Evolutionary conservation across 2,797 vertebrate genomes (phyloP).

Genomic region (Chelon labrosus): DNA sequence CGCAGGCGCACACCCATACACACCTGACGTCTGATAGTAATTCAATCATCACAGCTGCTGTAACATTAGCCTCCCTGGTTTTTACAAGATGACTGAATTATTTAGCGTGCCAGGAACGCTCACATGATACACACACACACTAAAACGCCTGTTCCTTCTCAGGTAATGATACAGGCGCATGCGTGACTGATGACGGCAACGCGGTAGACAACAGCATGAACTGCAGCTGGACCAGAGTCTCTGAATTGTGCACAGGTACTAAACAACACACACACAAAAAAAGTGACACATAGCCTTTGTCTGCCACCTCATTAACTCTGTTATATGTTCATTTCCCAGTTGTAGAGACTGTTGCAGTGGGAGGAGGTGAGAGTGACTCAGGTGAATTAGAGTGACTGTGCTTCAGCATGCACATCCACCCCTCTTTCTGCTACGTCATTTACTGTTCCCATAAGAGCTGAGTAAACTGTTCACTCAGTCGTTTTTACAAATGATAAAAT

Average conservation of each 20-base stretch:
- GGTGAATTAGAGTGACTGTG: conserved; percentile 61
- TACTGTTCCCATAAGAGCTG: conserved; percentile 45
- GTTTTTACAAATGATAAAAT: conserved; percentile 8
- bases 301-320: conserved; percentile 5
- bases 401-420: conserved; percentile 6
- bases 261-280: background rate
- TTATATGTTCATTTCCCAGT: conserved; percentile 59
- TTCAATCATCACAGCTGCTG: conserved; percentile 77
- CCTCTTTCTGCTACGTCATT: conserved; percentile 43
- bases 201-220: conserved; percentile 50
- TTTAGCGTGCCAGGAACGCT: conserved; percentile 71
- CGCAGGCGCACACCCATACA: background rate
- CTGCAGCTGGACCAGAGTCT: conserved; percentile 74
- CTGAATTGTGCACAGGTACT: conserved; percentile 77
- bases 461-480: conserved; percentile 37
- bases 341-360: conserved; percentile 64
- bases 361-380: conserved; percentile 65
- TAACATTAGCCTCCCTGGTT: conserved; percentile 73
- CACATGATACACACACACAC: conserved; percentile 10
- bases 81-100: conserved; percentile 81
- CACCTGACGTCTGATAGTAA: conserved; percentile 75
- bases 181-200: conserved; percentile 58
- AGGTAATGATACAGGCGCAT: conserved; percentile 73
- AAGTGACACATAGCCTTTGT: background rate
- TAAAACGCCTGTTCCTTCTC: conserved; percentile 16